Evolutionary conservation across 2,113 vertebrate genomes (phyloP).

Genomic region (Mastomys natalensis): DNA sequence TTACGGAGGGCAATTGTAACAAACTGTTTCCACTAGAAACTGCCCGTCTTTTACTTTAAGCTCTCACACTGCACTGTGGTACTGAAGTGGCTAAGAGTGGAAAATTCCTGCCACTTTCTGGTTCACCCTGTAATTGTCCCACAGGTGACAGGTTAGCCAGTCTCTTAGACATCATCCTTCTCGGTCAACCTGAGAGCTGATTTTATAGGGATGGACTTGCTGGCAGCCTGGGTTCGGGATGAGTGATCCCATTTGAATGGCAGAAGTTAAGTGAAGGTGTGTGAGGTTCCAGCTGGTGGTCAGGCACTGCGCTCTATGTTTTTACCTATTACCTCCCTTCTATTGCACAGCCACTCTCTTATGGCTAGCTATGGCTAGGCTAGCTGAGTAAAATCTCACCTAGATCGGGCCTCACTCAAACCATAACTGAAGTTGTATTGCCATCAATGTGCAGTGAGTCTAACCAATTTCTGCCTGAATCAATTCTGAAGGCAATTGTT

Average conservation of each 20-base stretch:
- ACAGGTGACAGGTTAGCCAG: neutral
- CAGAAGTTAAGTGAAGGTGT: neutral
- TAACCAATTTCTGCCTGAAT: conserved; percentile 26
- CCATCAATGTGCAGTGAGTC: conserved; percentile 45
- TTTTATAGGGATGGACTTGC: neutral
- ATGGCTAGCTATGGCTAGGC: neutral
- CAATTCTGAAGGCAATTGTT: conserved; percentile 60
- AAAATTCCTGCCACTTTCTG: neutral
- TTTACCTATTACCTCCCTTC: neutral
- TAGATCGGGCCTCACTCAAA: conserved; percentile 7
- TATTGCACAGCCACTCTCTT: neutral
- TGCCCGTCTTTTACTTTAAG: neutral
- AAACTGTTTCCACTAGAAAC: neutral
- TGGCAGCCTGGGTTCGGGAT: neutral
- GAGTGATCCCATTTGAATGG: neutral
- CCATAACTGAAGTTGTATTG: conserved; percentile 43
- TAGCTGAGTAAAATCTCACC: neutral
- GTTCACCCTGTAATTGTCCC: neutral
- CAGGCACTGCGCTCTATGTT: neutral
- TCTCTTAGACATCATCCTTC: conserved; percentile 1
- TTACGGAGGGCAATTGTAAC: neutral
- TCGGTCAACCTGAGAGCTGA: neutral
- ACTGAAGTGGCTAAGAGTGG: neutral
- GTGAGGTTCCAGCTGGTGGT: neutral
- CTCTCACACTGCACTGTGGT: neutral